Evolutionary conservation across 2,797 vertebrate species (phyloP), one percentile per base, ranked within the genome.

Genomic region (Toxotes lorentzi): DNA sequence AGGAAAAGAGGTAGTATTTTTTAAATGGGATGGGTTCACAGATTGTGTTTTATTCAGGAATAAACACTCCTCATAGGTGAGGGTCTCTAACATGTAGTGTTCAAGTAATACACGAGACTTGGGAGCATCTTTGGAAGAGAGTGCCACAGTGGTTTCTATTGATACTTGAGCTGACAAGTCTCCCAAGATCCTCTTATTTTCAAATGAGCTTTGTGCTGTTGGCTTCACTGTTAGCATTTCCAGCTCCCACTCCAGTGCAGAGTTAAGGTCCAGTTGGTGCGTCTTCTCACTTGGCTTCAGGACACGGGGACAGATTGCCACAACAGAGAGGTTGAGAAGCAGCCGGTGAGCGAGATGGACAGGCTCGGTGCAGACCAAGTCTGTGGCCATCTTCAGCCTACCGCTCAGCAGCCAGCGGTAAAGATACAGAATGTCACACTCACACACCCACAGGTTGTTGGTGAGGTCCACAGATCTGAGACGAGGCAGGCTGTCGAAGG

Each of bases 391-490:
- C 85, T 77, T 91, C 47, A 92, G 79, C 54, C 92, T 82, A 21
- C 91, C 89, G 1, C 75, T 94, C 70, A 95, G 89, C 61, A 95
- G 83, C 95, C 95, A 95, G 64, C 87, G 90, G 81, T 95, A 95
- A 4, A 96, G 91, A 75, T 96, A 96, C 78, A 95, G 41, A 38
- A 96, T 95, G 76, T 95, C 91, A 60, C 95, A 96, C 81, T 95
- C 92, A 0, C 95, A 96, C 68, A 89, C 90, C 95, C 95, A 96
- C 47, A 92, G 88, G 86, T 96, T 95, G 89, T 95, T 79, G 35
- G 86, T 78, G 50, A 96, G 92, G 64, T 93, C 90, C 45, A 96
- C 86, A 0, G 93, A 92, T 21, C 82, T 79, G 38, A 96, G 95
- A 1, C 21, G 91, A 0, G 85, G 83, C 59, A 95, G 81, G 53